phyloP scores from a whole-genome alignment of 2,797 vertebrate species.

The Phrynocephalus guinanensis region DNA sequence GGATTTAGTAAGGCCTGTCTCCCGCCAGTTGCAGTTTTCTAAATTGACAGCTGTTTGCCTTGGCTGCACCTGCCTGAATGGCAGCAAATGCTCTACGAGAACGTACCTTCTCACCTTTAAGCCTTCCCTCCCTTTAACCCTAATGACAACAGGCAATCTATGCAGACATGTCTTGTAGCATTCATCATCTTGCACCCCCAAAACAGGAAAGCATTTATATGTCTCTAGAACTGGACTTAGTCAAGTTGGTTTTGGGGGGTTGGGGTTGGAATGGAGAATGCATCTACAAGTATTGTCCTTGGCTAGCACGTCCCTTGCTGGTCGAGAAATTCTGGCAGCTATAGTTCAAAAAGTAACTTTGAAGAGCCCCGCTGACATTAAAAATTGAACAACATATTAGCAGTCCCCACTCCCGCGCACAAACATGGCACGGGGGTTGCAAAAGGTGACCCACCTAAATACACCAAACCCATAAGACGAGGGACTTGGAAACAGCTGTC shows the following conservation, averaged over 20 bases:
- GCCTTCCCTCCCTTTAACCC: neutral
- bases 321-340: neutral
- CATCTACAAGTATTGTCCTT: neutral
- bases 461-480: neutral
- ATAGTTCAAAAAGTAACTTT: neutral
- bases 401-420: neutral
- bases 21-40: neutral
- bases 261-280: neutral
- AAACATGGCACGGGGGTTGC: no score
- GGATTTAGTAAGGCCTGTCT: neutral
- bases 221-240: neutral
- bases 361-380: neutral
- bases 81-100: neutral
- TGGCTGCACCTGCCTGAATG: neutral
- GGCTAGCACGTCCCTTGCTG: neutral
- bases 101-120: neutral
- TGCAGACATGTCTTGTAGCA: neutral
- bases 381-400: neutral
- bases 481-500: neutral
- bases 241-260: neutral
- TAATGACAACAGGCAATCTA: neutral
- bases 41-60: conserved; percentile 1
- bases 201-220: no score
- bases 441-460: neutral
- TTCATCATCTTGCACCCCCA: no score